Evolutionary conservation across 2,113 vertebrate species (phyloP).

Genomic region (Bettongia penicillata): DNA sequence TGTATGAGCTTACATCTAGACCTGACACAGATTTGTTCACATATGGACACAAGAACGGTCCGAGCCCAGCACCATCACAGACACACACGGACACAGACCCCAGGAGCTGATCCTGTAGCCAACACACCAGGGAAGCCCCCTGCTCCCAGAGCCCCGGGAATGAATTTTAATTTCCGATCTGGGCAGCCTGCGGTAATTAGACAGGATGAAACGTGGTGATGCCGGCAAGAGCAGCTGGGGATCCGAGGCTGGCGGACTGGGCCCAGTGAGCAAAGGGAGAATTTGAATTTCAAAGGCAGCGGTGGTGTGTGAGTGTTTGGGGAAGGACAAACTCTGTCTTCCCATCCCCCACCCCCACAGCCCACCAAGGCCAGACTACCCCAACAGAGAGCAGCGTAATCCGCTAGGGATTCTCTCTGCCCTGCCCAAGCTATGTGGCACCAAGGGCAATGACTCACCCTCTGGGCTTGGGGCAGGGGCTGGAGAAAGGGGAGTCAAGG

Average conservation of each 20-base stretch:
- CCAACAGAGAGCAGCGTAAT: not conserved
- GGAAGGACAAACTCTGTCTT: not conserved
- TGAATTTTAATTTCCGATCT: slow-evolving; percentile 82
- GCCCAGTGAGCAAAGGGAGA: slow-evolving; percentile 25
- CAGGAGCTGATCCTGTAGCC: not conserved
- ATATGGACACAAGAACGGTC: not conserved
- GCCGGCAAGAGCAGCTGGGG: slow-evolving; percentile 39
- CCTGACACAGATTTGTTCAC: not conserved
- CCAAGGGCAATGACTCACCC: too few relatives aligned
- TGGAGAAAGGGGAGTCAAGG: not conserved
- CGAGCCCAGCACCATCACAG: not conserved
- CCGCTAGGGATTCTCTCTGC: not conserved
- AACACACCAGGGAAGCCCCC: not conserved
- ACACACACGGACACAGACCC: not conserved
- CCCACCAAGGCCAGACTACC: not conserved
- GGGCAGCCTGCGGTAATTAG: slow-evolving; percentile 72
- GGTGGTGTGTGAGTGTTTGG: not conserved
- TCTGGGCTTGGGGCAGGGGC: not conserved
- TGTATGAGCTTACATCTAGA: not conserved
- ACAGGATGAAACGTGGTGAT: slow-evolving; percentile 78
- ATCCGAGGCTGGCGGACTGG: not conserved
- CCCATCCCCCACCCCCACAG: not conserved
- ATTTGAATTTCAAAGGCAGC: slow-evolving; percentile 85
- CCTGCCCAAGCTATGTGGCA: not conserved
- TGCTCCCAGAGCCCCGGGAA: slow-evolving; percentile 64